phyloP scores from a whole-genome alignment of 2,888 invertebrate species.

The Andrena praecox region DNA sequence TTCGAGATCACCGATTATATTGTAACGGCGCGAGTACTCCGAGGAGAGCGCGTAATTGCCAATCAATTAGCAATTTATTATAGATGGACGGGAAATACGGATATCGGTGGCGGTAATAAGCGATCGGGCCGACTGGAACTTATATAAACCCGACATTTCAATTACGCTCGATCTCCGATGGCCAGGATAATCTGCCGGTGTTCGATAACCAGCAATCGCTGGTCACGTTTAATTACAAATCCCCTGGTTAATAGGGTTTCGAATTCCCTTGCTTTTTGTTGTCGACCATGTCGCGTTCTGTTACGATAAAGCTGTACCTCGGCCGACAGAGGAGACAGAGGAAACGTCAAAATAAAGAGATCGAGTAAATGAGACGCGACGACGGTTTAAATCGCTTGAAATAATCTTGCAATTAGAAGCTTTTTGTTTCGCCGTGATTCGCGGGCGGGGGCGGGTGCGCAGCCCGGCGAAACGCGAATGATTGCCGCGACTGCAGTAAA shows the following conservation, averaged over 20 bases:
- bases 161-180: slow-evolving; percentile 54
- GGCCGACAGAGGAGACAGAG: background rate
- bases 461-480: background rate
- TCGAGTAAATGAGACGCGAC: background rate
- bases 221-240: slow-evolving; percentile 61
- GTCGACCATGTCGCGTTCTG: background rate
- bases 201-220: slow-evolving; percentile 57
- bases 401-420: background rate
- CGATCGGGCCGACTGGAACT: slow-evolving; percentile 15
- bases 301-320: background rate
- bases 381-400: background rate
- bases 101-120: slow-evolving; percentile 30
- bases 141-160: slow-evolving; percentile 53
- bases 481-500: background rate
- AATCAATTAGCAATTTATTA: slow-evolving; percentile 54
- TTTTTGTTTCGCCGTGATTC: background rate
- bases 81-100: slow-evolving; percentile 31
- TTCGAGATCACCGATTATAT: background rate
- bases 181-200: slow-evolving; percentile 33
- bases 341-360: background rate
- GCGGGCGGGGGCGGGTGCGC: background rate
- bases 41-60: slow-evolving; percentile 49
- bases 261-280: slow-evolving; percentile 23
- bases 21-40: background rate
- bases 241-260: slow-evolving; percentile 22